These are phyloP conservation scores for Trialeurodes vaporariorum DNA, from an alignment of 1,140 invertebrate species.

Conservation along the genomic window DNA sequence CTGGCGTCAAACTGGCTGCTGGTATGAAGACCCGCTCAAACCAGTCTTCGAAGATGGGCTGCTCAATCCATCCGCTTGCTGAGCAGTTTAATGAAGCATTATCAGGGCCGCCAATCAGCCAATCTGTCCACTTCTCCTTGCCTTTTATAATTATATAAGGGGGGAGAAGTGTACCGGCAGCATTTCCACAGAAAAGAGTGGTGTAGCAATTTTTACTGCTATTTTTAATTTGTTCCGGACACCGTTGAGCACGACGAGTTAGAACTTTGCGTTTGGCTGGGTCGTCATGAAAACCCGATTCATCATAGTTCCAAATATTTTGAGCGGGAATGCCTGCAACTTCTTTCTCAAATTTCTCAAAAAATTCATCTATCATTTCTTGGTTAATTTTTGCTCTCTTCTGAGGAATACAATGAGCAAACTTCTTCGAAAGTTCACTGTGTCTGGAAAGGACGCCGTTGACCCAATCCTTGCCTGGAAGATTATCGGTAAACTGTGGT, in stretches of 20 bases:
- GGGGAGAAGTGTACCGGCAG: conserved; percentile 26
- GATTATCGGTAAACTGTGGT: no score
- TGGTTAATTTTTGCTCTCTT: conserved; percentile 15
- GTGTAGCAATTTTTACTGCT: conserved; percentile 28
- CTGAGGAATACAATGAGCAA: no score
- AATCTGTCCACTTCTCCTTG: conserved; percentile 25
- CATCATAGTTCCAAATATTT: conserved; percentile 35
- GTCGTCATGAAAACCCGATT: conserved; percentile 36
- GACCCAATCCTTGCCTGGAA: no score
- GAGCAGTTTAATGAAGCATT: conserved; percentile 26
- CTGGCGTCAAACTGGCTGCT: no score
- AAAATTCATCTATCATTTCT: conserved; percentile 25
- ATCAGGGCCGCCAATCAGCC: conserved; percentile 28
- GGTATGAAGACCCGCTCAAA: conserved; percentile 18
- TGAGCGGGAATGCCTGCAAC: conserved; percentile 27
- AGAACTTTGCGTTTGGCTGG: conserved; percentile 31
- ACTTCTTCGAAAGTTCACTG: no score
- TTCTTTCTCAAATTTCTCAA: conserved; percentile 24
- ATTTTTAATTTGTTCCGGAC: conserved; percentile 32
- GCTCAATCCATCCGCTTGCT: conserved; percentile 32
- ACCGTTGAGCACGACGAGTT: conserved; percentile 27
- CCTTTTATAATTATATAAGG: conserved; percentile 33
- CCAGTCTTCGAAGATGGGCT: conserved; percentile 27
- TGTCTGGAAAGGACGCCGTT: no score
- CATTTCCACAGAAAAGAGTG: conserved; percentile 30